phyloP scores from a whole-genome alignment of 2,113 vertebrate genomes.

The Spea multiplicata region DNA sequence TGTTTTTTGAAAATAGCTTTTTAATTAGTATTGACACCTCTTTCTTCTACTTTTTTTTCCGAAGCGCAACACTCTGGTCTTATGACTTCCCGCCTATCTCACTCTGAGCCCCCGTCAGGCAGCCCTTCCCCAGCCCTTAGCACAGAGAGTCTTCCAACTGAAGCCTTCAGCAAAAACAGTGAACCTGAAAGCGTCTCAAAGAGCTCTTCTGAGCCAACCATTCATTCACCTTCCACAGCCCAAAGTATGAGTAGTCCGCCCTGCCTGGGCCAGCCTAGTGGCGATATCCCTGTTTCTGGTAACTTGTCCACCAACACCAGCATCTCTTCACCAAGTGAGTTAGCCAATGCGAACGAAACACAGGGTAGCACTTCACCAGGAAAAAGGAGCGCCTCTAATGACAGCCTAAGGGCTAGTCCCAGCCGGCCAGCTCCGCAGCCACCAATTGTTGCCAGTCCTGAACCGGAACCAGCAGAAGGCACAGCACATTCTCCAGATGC shows the following conservation, averaged over 20 bases:
- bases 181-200: constrained; percentile 58
- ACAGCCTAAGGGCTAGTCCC: constrained; percentile 49
- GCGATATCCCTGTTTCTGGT: constrained; percentile 51
- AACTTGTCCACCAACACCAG: constrained; percentile 61
- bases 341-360: constrained; percentile 37
- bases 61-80: constrained; percentile 56
- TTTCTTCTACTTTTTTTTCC: constrained; percentile 37
- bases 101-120: constrained; percentile 83
- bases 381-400: constrained; percentile 47
- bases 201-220: constrained; percentile 82
- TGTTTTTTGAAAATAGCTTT: background rate
- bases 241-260: background rate
- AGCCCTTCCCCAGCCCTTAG: constrained; percentile 90
- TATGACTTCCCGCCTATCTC: constrained; percentile 62
- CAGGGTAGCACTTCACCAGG: constrained; percentile 44
- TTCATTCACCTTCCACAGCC: constrained; percentile 59
- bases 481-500: constrained; percentile 54
- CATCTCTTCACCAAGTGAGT: constrained; percentile 61
- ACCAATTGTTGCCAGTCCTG: constrained; percentile 55
- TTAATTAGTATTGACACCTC: background rate
- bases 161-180: constrained; percentile 66
- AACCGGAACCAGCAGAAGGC: constrained; percentile 52
- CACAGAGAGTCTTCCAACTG: constrained; percentile 82
- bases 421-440: constrained; percentile 54
- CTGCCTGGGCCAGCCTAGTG: constrained; percentile 36